Evolutionary conservation across 2,113 vertebrate species (phyloP), one percentile per base, ranked within the genome.

Genomic region (Centrocercus urophasianus): DNA sequence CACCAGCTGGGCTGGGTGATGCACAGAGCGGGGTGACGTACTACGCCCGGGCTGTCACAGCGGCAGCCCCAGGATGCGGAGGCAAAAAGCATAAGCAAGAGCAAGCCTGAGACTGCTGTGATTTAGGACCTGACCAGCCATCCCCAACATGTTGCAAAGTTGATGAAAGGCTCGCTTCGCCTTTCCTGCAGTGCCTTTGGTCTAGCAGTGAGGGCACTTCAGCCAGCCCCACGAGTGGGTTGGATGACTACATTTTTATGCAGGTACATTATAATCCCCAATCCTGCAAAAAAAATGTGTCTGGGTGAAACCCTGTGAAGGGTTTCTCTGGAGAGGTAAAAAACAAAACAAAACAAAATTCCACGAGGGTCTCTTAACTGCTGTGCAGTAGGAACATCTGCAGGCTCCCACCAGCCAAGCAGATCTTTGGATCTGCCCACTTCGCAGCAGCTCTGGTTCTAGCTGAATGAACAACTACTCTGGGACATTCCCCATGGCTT

Each of bases 261-360:
- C 96, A 95, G 95, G 95, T 80, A 94, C 94, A 96, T 93, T 88
- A 93, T 89, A 86, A 93, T 93, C 88, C 92, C 88, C 95, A 88
- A 14, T 93, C 92, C 92, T 95, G 88, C 93, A 93, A 83, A 91
- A 74, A 75, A 76, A 54, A 77, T 60, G 89, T 59, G 48, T 96
- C 43, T 91, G 59, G 38, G 40, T 63, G 64, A 87, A 94, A 89
- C 93, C 93, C 78, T 28, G 1, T 2, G 1, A 38, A 20, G 34
- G 38, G 24, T 40, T 93, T 75, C 91, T 60, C 57, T 90, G 93
- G 87, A 95, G 85, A 93, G 88, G 83, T 90, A 90, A 64, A 89
- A 77, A 14, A 27, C 7, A 30, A 27, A 52, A 60, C 20, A 10
- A 50, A 50, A 11, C 16, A 47, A 25, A 17, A 30, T 7, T 30